phyloP scores from a whole-genome alignment of 1,140 invertebrate genomes.

The Pachyrhynchus sulphureomaculatus region DNA sequence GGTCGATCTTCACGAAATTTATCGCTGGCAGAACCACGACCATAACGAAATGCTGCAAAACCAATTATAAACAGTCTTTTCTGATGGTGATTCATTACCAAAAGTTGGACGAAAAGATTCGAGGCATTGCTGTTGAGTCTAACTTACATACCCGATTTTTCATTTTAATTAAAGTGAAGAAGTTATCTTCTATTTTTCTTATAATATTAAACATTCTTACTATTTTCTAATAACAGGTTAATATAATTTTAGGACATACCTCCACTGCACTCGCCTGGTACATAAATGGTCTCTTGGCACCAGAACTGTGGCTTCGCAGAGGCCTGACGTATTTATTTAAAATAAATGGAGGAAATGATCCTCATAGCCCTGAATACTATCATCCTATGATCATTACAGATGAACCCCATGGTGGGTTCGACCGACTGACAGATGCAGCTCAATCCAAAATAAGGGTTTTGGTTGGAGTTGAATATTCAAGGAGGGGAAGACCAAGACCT shows the following conservation, averaged over 20 bases:
- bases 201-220: no score
- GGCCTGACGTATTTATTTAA: conserved; percentile 82
- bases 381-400: conserved; percentile 92
- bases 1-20: no score
- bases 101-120: no score
- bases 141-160: no score
- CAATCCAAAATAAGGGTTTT: conserved; percentile 75
- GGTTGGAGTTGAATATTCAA: conserved; percentile 81
- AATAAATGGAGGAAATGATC: conserved; percentile 85
- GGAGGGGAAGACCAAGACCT: conserved; percentile 74
- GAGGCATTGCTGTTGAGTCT: no score
- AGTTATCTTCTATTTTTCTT: no score
- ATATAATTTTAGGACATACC: conserved; percentile 57
- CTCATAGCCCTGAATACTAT: conserved; percentile 82
- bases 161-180: no score
- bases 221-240: no score
- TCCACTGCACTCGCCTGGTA: conserved; percentile 72
- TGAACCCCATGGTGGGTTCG: conserved; percentile 80
- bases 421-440: conserved; percentile 69
- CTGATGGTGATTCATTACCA: no score
- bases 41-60: no score
- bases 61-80: no score
- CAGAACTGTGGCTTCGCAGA: conserved; percentile 83
- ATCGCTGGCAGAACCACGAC: no score
- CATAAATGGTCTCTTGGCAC: conserved; percentile 83